Evolutionary conservation across 1,140 invertebrate genomes (phyloP).

Genomic region (Formica selysi): DNA sequence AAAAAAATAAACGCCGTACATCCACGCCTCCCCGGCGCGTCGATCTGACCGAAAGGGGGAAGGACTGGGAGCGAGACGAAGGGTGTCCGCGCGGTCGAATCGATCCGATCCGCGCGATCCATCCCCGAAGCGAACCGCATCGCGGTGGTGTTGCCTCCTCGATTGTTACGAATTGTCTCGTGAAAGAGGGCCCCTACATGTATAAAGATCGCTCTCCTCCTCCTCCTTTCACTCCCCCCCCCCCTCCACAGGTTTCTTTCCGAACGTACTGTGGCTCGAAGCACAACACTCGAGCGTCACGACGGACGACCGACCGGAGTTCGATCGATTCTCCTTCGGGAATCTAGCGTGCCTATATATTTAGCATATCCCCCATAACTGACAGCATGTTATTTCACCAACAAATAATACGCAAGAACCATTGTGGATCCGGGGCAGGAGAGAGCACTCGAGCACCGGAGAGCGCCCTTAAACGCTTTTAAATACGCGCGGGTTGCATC

Average conservation of each 20-base stretch:
- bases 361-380: slow-evolving; percentile 83
- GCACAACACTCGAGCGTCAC: slow-evolving; percentile 74
- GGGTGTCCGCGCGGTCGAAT: slow-evolving; percentile 56
- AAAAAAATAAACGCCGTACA: slow-evolving; percentile 47
- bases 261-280: slow-evolving; percentile 70
- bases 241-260: neutral
- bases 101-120: slow-evolving; percentile 57
- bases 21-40: slow-evolving; percentile 39
- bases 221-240: neutral
- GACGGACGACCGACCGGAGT: slow-evolving; percentile 61
- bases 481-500: slow-evolving; percentile 76
- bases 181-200: slow-evolving; percentile 54
- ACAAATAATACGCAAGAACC: slow-evolving; percentile 83
- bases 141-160: slow-evolving; percentile 36
- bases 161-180: slow-evolving; percentile 64
- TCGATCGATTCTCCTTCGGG: slow-evolving; percentile 77
- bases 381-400: slow-evolving; percentile 85
- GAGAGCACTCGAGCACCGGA: slow-evolving; percentile 72
- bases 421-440: slow-evolving; percentile 74
- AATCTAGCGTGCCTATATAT: slow-evolving; percentile 79
- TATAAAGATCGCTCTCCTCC: slow-evolving; percentile 63
- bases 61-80: slow-evolving; percentile 21
- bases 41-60: neutral
- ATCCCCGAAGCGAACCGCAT: slow-evolving; percentile 19
- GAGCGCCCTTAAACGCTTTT: slow-evolving; percentile 78